Evolutionary conservation across 2,797 vertebrate species (phyloP).

Genomic region (Xyrichtys novacula): DNA sequence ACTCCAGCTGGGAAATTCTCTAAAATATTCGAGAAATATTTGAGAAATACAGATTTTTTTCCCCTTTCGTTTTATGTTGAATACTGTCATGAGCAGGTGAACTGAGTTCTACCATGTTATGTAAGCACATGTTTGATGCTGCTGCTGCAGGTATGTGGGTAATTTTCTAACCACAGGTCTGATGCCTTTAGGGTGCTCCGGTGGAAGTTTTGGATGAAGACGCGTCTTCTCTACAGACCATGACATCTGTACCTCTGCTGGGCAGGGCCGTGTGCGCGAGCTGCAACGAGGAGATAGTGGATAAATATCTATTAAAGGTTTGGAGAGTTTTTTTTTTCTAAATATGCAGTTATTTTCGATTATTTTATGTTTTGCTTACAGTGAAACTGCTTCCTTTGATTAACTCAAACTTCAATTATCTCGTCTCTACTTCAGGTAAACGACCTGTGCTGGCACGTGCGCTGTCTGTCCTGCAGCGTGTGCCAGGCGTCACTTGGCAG

Average conservation of each 20-base stretch:
- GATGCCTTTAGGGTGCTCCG: slow-evolving; percentile 76
- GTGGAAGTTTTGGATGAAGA: slow-evolving; percentile 88
- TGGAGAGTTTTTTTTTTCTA: neutral
- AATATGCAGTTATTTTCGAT: neutral
- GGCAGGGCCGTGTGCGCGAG: slow-evolving; percentile 89
- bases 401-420: slow-evolving; percentile 36
- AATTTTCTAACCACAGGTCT: slow-evolving; percentile 48
- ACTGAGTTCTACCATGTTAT: neutral
- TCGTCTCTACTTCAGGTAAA: slow-evolving; percentile 87
- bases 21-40: too few species aligned
- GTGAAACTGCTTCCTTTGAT: neutral
- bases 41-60: neutral
- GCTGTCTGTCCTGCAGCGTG: slow-evolving; percentile 95
- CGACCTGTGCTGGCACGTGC: slow-evolving; percentile 96
- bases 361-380: slow-evolving; percentile 9
- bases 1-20: too few species aligned
- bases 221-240: slow-evolving; percentile 88
- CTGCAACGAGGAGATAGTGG: slow-evolving; percentile 93
- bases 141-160: neutral
- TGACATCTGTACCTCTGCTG: slow-evolving; percentile 87
- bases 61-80: too few species aligned
- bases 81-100: neutral
- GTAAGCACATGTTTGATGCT: accelerated
- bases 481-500: slow-evolving; percentile 93
- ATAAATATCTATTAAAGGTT: slow-evolving; percentile 97